Evolutionary conservation across 2,113 vertebrate genomes (phyloP), one percentile per base, ranked within the genome.

Genomic region (Pardalotus punctatus): DNA sequence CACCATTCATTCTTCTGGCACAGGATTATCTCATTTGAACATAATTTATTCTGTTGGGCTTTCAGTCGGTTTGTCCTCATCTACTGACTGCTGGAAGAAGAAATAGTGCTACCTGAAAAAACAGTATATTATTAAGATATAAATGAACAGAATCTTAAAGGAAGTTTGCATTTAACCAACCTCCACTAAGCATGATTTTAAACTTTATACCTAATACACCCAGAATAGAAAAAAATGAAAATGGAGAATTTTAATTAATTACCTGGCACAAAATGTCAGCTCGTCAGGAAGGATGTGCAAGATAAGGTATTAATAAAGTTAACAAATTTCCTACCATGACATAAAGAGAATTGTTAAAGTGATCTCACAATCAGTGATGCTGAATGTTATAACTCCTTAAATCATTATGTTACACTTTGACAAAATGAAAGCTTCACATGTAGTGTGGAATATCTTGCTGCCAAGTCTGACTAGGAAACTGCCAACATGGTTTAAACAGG

Each of bases 1-100:
- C 67, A 95, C 81, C 53, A 65, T 96, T 97, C 91, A 94, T 93
- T 97, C 86, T 84, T 96, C 90, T 91, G 94, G 73, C 35, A 88
- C 13, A 85, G 35, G 24, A 96, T 95, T 94, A 89, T 91, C 96
- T 93, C n/a, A 53, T 94, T 73, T 81, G 14, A 79, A 83, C 28
- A 81, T 94, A 79, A 86, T 38, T 97, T 95, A 96, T 88, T 50
- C 67, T 96, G 83, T 94, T 97, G 71, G 64, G 58, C 25, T 97
- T 96, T 69, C 21, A 96, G 58, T 90, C 92, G 96, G 61, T 96
- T 97, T 97, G 95, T 95, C 43, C 48, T 51, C 91, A 71, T 71
- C 58, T 74, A 60, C 38, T 79, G 40, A 25, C 70, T 88, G 9
- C 20, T 90, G 78, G n/a, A 92, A 95, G 57, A 93, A 91, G 60